These are phyloP conservation scores for Xiphophorus maculatus DNA, from an alignment of 2,113 vertebrate genomes.

Conservation along the genomic window DNA sequence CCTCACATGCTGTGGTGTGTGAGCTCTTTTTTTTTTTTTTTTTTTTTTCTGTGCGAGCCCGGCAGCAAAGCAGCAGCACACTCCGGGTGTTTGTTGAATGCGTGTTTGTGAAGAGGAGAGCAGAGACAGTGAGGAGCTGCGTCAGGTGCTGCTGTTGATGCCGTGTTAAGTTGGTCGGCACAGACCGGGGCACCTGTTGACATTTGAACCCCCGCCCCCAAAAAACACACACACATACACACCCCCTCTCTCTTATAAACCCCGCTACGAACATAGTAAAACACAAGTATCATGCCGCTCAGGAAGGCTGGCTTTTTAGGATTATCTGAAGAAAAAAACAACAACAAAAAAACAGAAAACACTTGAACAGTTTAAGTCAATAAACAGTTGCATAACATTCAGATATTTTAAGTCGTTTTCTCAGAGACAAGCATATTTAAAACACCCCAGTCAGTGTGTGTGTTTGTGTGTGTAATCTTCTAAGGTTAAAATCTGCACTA, in stretches of 20 bases:
- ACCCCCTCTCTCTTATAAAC: too few species aligned
- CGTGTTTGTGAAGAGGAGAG: slow-evolving; percentile 11
- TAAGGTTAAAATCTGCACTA: slow-evolving; percentile 17
- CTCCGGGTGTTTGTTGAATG: slow-evolving; percentile 45
- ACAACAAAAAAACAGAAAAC: background rate
- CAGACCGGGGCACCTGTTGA: slow-evolving; percentile 40
- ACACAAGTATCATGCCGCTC: too few species aligned
- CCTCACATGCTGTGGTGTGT: slow-evolving; percentile 1
- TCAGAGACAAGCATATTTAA: background rate
- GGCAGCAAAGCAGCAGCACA: slow-evolving; percentile 6
- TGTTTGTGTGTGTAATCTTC: slow-evolving; percentile 40
- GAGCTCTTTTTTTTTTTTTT: background rate
- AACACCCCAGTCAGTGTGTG: slow-evolving; percentile 33
- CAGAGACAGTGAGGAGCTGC: background rate
- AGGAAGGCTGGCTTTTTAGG: background rate
- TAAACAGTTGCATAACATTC: slow-evolving; percentile 1
- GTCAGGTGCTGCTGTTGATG: slow-evolving; percentile 45
- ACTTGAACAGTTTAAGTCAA: background rate
- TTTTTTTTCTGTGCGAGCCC: background rate
- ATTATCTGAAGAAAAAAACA: background rate
- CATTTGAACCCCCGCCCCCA: slow-evolving; percentile 4
- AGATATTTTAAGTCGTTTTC: slow-evolving; percentile 4
- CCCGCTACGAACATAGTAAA: too few species aligned
- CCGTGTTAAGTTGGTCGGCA: slow-evolving; percentile 5
- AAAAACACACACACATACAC: too few species aligned